Evolutionary conservation across 30 jellyfish, hydroid and myxozoan species (phyloP).

Genomic region (Aurelia aurita): DNA sequence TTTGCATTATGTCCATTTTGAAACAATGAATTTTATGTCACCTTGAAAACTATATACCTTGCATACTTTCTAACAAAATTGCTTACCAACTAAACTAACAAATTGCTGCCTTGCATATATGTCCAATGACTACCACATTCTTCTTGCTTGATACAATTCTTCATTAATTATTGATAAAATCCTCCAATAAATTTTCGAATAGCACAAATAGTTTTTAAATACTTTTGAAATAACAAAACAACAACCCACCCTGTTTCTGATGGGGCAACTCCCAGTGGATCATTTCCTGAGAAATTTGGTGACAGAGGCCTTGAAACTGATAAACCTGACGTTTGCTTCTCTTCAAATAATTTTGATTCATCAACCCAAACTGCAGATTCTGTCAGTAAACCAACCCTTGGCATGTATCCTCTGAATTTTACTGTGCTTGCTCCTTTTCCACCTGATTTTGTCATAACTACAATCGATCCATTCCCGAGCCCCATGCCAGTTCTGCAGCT

Average conservation of each 20-base stretch:
- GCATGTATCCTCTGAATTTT: slow-evolving; percentile 91
- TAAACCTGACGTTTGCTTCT: slow-evolving; percentile 87
- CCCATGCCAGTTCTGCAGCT: slow-evolving; percentile 93
- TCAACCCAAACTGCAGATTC: slow-evolving; percentile 99
- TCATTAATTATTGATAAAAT: too few relatives aligned
- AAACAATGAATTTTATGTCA: too few relatives aligned
- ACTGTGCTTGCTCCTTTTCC: slow-evolving; percentile 95
- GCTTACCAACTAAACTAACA: too few relatives aligned
- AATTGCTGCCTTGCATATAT: too few relatives aligned
- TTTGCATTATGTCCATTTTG: too few relatives aligned
- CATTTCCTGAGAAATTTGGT: slow-evolving; percentile 69
- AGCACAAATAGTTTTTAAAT: too few relatives aligned
- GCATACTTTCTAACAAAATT: too few relatives aligned
- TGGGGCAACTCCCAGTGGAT: slow-evolving; percentile 98
- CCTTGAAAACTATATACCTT: too few relatives aligned
- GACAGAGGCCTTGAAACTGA: slow-evolving; percentile 80
- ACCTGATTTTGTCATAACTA: slow-evolving; percentile 91
- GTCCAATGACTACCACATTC: too few relatives aligned
- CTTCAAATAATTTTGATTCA: slow-evolving; percentile 96
- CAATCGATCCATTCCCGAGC: slow-evolving; percentile 88
- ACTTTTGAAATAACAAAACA: background rate
- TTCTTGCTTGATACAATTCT: too few relatives aligned
- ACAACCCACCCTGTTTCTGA: slow-evolving; percentile 92
- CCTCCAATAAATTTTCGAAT: too few relatives aligned
- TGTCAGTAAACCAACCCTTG: slow-evolving; percentile 95